Evolutionary conservation across 2,113 vertebrate genomes (phyloP).

Genomic region (Elephas maximus): DNA sequence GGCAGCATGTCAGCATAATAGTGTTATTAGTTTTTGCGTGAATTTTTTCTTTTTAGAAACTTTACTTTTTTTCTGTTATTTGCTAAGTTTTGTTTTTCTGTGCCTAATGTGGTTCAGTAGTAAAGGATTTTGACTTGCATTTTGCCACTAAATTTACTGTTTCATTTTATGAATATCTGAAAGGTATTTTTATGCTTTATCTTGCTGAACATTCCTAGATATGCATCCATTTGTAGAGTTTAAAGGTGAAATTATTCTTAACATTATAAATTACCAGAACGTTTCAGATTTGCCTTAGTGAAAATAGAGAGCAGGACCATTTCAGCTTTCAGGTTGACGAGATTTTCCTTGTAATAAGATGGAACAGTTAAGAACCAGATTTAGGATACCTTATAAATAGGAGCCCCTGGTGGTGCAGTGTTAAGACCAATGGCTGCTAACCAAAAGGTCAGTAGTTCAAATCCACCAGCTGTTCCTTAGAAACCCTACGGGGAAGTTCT

Average conservation of each 20-base stretch:
- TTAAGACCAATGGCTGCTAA: too few relatives aligned
- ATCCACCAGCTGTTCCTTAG: too few relatives aligned
- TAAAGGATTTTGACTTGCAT: not conserved
- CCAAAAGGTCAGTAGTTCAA: too few relatives aligned
- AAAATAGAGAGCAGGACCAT: not conserved
- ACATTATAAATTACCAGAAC: not conserved
- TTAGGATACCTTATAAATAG: not conserved
- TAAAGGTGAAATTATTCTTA: conserved; percentile 17
- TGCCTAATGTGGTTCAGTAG: not conserved
- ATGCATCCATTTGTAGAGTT: not conserved
- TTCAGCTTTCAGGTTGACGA: not conserved
- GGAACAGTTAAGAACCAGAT: not conserved
- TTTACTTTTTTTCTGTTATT: not conserved
- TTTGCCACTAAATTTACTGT: not conserved
- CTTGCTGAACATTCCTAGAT: not conserved
- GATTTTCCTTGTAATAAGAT: not conserved
- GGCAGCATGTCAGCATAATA: not conserved
- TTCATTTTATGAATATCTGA: not conserved
- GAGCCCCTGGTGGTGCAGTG: too few relatives aligned
- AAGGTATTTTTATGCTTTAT: not conserved
- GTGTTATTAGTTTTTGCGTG: not conserved
- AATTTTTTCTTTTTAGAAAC: not conserved
- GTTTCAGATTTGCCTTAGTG: not conserved
- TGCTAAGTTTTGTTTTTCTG: not conserved
- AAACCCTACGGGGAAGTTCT: too few relatives aligned